Percentiles rank a stretch among this genome's conserved stretches.
Evolutionary conservation across 1,140 invertebrate genomes (phyloP).

Genomic region (Solenopsis invicta): DNA sequence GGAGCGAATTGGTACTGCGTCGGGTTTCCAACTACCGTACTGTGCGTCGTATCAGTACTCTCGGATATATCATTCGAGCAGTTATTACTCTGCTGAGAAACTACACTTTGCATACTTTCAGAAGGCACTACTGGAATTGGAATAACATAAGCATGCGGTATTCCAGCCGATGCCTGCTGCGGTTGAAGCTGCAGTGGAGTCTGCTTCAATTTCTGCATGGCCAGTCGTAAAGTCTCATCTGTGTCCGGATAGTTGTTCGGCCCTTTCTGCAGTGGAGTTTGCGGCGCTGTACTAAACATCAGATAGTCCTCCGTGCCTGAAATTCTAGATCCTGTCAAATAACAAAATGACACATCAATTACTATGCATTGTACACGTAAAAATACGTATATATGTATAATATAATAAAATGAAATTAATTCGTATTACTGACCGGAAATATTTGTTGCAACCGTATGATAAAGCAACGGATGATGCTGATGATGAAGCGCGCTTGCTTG

Average conservation of each 20-base stretch:
- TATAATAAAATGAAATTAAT: conserved; percentile 4
- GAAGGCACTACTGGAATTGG: conserved; percentile 86
- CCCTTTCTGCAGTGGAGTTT: conserved; percentile 83
- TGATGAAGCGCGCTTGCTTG: conserved; percentile 84
- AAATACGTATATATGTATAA: neutral
- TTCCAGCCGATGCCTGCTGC: conserved; percentile 77
- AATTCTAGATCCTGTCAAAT: conserved; percentile 79
- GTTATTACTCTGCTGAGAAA: conserved; percentile 68
- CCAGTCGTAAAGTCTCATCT: conserved; percentile 84
- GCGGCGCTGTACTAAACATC: conserved; percentile 85
- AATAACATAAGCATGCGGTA: conserved; percentile 85
- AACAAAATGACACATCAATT: conserved; percentile 35
- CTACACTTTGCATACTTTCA: conserved; percentile 81
- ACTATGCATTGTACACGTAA: neutral
- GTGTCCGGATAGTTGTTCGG: conserved; percentile 84
- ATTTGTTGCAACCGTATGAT: conserved; percentile 82
- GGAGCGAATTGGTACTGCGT: conserved; percentile 82
- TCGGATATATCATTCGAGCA: conserved; percentile 71
- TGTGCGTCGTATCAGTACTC: conserved; percentile 72
- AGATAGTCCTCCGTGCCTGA: conserved; percentile 84
- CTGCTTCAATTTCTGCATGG: conserved; percentile 85
- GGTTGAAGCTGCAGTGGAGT: conserved; percentile 77
- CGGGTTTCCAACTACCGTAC: conserved; percentile 69
- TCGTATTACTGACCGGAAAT: conserved; percentile 72
- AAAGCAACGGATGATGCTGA: conserved; percentile 84